phyloP scores from a whole-genome alignment of 2,888 invertebrate genomes.

The Athrips mouffetella region DNA sequence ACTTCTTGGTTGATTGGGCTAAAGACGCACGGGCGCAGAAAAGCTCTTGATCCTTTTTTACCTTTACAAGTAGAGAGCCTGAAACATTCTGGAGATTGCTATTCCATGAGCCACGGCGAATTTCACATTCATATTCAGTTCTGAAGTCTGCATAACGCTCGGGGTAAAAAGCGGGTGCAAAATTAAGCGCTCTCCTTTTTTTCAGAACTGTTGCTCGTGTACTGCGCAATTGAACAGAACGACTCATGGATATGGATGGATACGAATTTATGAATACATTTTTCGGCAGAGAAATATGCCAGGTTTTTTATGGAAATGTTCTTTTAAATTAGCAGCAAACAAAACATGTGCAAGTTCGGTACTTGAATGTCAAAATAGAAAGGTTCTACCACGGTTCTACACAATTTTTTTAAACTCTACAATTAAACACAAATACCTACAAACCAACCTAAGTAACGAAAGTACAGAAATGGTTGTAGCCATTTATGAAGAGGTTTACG shows the following conservation, averaged over 20 bases:
- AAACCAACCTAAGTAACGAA: background rate
- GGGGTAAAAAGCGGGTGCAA: background rate
- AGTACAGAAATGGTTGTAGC: background rate
- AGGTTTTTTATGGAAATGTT: no score
- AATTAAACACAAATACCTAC: no score
- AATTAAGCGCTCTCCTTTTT: conserved; percentile 1
- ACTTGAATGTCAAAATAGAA: no score
- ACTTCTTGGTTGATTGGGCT: background rate
- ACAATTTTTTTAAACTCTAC: no score
- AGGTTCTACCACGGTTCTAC: no score
- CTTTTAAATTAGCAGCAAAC: no score
- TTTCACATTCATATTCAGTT: background rate
- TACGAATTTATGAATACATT: no score
- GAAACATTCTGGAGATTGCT: conserved; percentile 7
- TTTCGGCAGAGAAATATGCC: no score
- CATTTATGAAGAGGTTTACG: background rate
- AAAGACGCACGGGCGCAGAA: conserved; percentile 10
- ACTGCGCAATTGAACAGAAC: background rate
- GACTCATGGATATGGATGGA: background rate
- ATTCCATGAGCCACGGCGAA: background rate
- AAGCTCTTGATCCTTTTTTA: conserved; percentile 12
- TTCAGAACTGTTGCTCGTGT: conserved; percentile 1
- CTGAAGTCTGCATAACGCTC: background rate
- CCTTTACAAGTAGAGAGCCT: conserved; percentile 4
- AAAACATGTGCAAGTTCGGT: no score